phyloP scores from a whole-genome alignment of 2,113 vertebrate genomes.

The Gopherus flavomarginatus region DNA sequence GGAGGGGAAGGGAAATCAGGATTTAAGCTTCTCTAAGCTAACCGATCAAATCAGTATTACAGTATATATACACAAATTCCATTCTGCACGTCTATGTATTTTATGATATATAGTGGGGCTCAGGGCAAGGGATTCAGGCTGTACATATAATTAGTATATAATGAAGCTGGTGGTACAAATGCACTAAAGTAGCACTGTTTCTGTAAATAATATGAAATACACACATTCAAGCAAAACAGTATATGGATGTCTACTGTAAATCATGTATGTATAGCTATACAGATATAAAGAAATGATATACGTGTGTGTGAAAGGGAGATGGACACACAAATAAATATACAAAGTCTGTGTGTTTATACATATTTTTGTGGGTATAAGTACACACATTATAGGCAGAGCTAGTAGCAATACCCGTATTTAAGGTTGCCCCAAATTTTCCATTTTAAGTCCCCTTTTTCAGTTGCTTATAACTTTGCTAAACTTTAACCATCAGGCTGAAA shows the following conservation, averaged over 20 bases:
- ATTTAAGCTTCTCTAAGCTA: background rate
- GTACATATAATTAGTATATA: background rate
- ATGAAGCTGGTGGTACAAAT: background rate
- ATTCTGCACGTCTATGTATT: background rate
- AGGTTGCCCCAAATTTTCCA: background rate
- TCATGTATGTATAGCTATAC: background rate
- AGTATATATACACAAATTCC: background rate
- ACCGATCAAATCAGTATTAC: background rate
- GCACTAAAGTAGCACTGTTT: background rate
- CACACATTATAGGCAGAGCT: background rate
- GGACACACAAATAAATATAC: background rate
- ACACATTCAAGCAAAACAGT: background rate
- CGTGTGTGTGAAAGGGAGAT: background rate
- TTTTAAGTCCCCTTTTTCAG: background rate
- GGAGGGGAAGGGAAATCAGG: accelerated
- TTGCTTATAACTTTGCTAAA: background rate
- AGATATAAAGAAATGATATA: background rate
- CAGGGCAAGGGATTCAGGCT: too few relatives aligned
- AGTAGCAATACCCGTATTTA: background rate
- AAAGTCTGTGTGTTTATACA: background rate
- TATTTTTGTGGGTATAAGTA: background rate
- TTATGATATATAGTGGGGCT: background rate
- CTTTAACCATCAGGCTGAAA: background rate
- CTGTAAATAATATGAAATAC: background rate
- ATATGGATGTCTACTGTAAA: background rate